Conservation (phyloP, 2,888 invertebrate species). For the Cinara cedri region DNA sequence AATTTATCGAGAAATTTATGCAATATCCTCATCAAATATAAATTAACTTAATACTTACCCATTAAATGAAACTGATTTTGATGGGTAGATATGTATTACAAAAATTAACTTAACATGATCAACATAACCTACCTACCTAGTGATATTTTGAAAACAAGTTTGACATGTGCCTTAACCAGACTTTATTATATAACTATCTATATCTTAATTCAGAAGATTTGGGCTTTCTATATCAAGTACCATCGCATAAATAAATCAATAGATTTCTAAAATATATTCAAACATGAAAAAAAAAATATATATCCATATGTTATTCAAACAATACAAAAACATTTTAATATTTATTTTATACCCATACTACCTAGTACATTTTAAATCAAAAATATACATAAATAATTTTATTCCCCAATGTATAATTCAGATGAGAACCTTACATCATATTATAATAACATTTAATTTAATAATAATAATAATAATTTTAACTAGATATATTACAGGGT, state of each 20-base stretch:
- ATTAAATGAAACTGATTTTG: too few relatives aligned
- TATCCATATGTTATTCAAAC: background rate
- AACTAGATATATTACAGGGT: too few relatives aligned
- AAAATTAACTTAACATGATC: background rate
- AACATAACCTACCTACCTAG: background rate
- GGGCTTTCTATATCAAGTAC: constrained; percentile 28
- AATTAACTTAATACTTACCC: too few relatives aligned
- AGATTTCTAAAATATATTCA: constrained; percentile 11
- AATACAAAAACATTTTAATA: too few relatives aligned
- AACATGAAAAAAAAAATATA: background rate
- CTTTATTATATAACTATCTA: constrained; percentile 22
- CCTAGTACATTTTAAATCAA: too few relatives aligned
- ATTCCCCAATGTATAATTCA: too few relatives aligned
- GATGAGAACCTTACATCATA: too few relatives aligned
- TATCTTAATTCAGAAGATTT: constrained; percentile 24
- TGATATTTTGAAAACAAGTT: constrained; percentile 44
- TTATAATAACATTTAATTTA: background rate
- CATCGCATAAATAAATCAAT: constrained; percentile 29
- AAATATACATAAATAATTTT: too few relatives aligned
- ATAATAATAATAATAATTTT: background rate
- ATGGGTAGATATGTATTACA: too few relatives aligned
- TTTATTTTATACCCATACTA: too few relatives aligned
- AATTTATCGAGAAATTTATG: too few relatives aligned
- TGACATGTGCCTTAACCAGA: constrained; percentile 20
- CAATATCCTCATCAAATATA: too few relatives aligned